These are phyloP conservation scores for Heliocidaris tuberculata DNA, from an alignment of 35 echinoderm and acorn worm species.

Conservation along the genomic window DNA sequence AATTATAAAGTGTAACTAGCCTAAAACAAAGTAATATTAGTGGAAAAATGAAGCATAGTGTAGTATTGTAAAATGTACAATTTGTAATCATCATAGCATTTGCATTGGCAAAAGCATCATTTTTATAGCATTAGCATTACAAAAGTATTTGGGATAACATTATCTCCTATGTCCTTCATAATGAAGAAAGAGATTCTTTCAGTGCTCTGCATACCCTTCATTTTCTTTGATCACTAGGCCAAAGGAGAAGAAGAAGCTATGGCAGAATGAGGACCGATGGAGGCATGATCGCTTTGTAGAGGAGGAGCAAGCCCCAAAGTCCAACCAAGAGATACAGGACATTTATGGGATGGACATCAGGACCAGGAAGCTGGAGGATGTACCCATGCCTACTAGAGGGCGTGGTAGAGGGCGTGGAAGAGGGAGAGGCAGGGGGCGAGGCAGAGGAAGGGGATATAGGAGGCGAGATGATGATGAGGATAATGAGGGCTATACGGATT, in stretches of 20 bases:
- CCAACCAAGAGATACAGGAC: not conserved
- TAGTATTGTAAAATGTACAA: too few relatives aligned
- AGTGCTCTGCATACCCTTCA: not conserved
- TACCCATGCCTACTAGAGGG: constrained; percentile 12
- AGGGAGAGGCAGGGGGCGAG: constrained; percentile 22
- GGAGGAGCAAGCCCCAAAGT: constrained; percentile 36
- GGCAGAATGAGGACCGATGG: constrained; percentile 32
- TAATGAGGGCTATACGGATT: not conserved
- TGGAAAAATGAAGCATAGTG: too few relatives aligned
- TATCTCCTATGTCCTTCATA: not conserved
- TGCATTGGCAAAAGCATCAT: too few relatives aligned
- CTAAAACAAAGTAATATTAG: too few relatives aligned
- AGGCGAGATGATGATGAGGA: constrained; percentile 22
- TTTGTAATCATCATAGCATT: too few relatives aligned
- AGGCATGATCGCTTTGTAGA: not conserved
- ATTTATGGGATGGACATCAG: constrained; percentile 40
- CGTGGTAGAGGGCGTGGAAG: constrained; percentile 19
- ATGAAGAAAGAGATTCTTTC: not conserved
- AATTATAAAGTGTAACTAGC: too few relatives aligned
- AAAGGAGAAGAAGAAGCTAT: constrained; percentile 33
- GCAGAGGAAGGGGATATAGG: not conserved
- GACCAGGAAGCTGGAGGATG: not conserved
- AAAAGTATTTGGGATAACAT: too few relatives aligned
- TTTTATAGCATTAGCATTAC: too few relatives aligned
- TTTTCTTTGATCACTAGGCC: not conserved